phyloP scores from a whole-genome alignment of 37 sponge, comb jelly and placozoan genomes.

The Cladorhizidae sp. region DNA sequence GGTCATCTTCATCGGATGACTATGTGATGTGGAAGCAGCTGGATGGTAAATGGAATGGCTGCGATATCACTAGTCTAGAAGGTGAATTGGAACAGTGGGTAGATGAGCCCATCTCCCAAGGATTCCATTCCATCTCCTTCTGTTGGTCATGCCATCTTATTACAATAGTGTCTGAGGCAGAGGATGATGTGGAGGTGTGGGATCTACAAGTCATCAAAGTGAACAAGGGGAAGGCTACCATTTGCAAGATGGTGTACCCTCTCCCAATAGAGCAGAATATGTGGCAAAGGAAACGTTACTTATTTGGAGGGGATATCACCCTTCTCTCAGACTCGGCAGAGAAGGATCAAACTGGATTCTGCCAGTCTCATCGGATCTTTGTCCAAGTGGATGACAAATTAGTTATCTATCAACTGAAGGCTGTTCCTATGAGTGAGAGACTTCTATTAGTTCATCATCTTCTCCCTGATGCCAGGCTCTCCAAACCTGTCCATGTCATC shows the following conservation, averaged over 20 bases:
- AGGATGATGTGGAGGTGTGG: conserved; percentile 61
- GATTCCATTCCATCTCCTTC: conserved; percentile 50
- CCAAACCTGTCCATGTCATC: conserved; percentile 41
- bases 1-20: conserved; percentile 33
- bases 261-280: conserved; percentile 37
- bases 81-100: conserved; percentile 37
- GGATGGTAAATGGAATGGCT: conserved; percentile 52
- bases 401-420: conserved; percentile 37
- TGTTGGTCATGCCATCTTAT: conserved; percentile 41
- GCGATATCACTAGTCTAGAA: background rate
- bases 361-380: conserved; percentile 29
- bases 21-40: conserved; percentile 56
- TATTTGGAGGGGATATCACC: conserved; percentile 41
- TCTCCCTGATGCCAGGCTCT: conserved; percentile 39
- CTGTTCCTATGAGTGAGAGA: conserved; percentile 10
- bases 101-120: conserved; percentile 47
- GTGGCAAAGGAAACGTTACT: conserved; percentile 37
- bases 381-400: conserved; percentile 34
- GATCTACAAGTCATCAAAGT: conserved; percentile 57
- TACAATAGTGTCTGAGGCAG: conserved; percentile 47
- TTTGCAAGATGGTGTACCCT: conserved; percentile 48
- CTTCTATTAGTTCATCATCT: conserved; percentile 21
- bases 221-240: background rate
- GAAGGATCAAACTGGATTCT: conserved; percentile 25
- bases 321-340: conserved; percentile 17